phyloP scores from a whole-genome alignment of 2,888 invertebrate genomes.

The Abrostola tripartita region DNA sequence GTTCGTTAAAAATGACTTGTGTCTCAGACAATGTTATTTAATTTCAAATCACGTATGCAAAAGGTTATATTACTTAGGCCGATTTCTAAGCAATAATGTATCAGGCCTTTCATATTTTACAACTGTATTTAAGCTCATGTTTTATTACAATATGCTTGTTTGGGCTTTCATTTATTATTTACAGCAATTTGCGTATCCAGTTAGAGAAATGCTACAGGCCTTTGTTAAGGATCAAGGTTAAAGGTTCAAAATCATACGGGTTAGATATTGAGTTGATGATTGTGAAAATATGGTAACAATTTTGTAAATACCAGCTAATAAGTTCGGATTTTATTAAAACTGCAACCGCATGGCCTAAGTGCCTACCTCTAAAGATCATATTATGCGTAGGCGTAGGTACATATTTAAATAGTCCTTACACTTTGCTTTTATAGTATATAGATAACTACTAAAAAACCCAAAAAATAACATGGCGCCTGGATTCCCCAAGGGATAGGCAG shows the following conservation, averaged over 20 bases:
- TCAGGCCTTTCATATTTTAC: conserved; percentile 1
- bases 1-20: background rate
- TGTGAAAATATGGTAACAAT: background rate
- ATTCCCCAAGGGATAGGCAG: too few species aligned
- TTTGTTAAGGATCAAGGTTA: background rate
- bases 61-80: background rate
- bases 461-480: background rate
- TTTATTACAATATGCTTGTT: conserved; percentile 10
- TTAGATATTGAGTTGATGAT: background rate
- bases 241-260: background rate
- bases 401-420: too few species aligned
- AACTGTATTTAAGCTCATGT: conserved; percentile 6
- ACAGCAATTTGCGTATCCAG: conserved; percentile 14
- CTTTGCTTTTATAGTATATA: too few species aligned
- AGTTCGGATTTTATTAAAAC: too few species aligned
- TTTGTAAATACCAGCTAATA: too few species aligned
- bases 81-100: conserved; percentile 6
- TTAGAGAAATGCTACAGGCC: conserved; percentile 12
- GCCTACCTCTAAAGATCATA: too few species aligned
- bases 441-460: too few species aligned
- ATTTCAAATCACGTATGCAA: background rate
- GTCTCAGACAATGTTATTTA: background rate
- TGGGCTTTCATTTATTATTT: conserved; percentile 21
- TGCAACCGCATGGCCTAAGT: too few species aligned
- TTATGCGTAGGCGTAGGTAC: too few species aligned